phyloP scores from a whole-genome alignment of 2,888 invertebrate species.

The Drosophila mettleri region DNA sequence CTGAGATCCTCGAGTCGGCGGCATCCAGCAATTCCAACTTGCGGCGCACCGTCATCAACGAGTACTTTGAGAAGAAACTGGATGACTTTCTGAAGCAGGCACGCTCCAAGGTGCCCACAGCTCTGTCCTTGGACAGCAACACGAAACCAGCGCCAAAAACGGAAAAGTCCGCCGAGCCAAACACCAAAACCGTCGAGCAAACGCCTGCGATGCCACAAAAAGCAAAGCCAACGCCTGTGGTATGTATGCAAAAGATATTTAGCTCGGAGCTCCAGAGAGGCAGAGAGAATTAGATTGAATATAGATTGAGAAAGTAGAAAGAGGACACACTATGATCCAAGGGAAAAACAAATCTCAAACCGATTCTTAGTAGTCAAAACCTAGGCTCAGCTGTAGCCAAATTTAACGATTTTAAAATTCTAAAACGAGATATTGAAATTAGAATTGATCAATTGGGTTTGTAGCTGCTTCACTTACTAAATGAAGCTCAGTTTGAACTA shows the following conservation, averaged over 20 bases:
- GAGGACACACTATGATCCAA: too few species aligned
- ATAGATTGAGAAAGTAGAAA: too few species aligned
- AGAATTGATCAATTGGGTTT: not conserved
- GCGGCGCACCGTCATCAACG: conserved; percentile 69
- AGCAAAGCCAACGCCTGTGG: conserved; percentile 71
- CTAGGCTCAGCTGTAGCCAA: not conserved
- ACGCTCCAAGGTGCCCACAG: conserved; percentile 68
- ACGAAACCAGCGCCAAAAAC: conserved; percentile 4
- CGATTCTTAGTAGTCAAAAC: not conserved
- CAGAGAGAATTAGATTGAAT: too few species aligned
- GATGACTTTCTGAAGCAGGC: conserved; percentile 82
- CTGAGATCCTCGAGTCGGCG: conserved; percentile 35
- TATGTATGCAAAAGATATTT: conserved; percentile 53
- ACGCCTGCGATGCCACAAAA: conserved; percentile 3
- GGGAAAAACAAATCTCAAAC: not conserved
- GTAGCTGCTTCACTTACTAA: too few species aligned
- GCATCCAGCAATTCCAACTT: conserved; percentile 48
- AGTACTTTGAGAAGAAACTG: conserved; percentile 80
- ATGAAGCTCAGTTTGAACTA: not conserved
- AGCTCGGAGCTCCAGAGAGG: not conserved
- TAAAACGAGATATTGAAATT: not conserved
- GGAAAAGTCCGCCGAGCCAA: conserved; percentile 12
- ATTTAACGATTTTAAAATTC: not conserved
- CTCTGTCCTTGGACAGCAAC: not conserved
- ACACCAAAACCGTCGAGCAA: not conserved